These are phyloP conservation scores for Atethmia centrago DNA, from an alignment of 2,888 invertebrate genomes.

Conservation along the genomic window DNA sequence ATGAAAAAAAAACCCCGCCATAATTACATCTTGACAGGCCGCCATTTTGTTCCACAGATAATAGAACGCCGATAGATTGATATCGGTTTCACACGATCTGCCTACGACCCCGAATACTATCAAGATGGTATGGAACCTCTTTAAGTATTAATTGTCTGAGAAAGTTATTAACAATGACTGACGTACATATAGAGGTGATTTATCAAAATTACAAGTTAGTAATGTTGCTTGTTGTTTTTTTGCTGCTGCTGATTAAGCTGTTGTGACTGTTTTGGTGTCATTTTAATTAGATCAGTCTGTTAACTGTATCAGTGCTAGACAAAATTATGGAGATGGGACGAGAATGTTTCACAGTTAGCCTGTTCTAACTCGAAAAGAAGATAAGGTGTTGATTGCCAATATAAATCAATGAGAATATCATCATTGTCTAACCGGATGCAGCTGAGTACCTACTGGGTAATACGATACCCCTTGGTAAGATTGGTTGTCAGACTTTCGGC, in stretches of 20 bases:
- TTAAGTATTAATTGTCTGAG: conserved; percentile 53
- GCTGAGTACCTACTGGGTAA: too few species aligned
- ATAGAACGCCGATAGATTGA: conserved; percentile 54
- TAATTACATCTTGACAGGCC: conserved; percentile 46
- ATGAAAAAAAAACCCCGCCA: conserved; percentile 5
- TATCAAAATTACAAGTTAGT: conserved; percentile 37
- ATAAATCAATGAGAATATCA: too few species aligned
- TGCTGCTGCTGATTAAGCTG: neutral
- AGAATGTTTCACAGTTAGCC: too few species aligned
- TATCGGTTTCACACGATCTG: conserved; percentile 64
- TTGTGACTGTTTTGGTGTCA: neutral
- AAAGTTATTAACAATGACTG: conserved; percentile 55
- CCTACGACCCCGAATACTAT: conserved; percentile 46
- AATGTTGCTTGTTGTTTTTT: neutral
- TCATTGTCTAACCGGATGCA: too few species aligned
- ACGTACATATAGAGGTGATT: conserved; percentile 19
- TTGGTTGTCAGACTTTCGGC: too few species aligned
- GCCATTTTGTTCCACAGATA: conserved; percentile 53
- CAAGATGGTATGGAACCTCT: conserved; percentile 35
- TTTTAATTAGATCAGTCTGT: neutral
- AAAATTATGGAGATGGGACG: neutral
- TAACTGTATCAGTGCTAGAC: neutral
- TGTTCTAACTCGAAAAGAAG: too few species aligned
- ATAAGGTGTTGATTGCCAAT: too few species aligned
- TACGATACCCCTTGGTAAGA: too few species aligned